A percentile compares a stretch with the other conserved stretches of the same genome.
Conservation (phyloP, 1,140 invertebrate species). For the Trypoxylus dichotomus region DNA sequence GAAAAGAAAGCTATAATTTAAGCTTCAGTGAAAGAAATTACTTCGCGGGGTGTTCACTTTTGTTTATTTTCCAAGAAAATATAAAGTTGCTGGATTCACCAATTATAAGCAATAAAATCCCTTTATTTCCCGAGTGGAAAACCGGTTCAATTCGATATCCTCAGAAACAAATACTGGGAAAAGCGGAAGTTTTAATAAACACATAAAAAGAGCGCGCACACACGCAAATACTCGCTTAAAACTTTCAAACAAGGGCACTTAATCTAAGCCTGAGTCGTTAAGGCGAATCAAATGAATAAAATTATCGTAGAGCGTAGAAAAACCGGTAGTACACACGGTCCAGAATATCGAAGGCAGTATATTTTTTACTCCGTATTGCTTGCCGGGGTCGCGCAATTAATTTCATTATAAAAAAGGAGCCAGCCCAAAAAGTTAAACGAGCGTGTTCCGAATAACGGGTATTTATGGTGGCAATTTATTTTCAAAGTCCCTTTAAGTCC, state of each 20-base stretch:
- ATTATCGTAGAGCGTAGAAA: background rate
- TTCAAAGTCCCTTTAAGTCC: background rate
- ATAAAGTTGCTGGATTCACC: too few species aligned
- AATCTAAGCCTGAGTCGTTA: conserved; percentile 1
- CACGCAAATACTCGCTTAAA: background rate
- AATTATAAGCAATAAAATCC: too few species aligned
- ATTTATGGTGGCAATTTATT: background rate
- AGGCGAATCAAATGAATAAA: conserved; percentile 3
- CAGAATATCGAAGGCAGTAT: background rate
- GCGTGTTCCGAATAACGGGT: background rate
- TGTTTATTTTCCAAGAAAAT: too few species aligned
- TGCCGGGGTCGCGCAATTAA: background rate
- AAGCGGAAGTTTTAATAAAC: conserved; percentile 3
- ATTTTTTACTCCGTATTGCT: background rate
- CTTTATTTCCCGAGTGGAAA: too few species aligned
- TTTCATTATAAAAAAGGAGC: conserved; percentile 7
- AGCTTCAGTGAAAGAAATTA: too few species aligned
- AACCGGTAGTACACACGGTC: background rate
- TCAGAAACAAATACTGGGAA: background rate
- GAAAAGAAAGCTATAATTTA: too few species aligned
- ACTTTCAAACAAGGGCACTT: background rate
- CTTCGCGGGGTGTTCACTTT: too few species aligned
- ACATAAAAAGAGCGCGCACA: background rate
- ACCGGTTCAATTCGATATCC: background rate
- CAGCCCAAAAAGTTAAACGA: conserved; percentile 2